Conservation (phyloP, 2,113 vertebrate species). For the Vanacampus margaritifer region DNA sequence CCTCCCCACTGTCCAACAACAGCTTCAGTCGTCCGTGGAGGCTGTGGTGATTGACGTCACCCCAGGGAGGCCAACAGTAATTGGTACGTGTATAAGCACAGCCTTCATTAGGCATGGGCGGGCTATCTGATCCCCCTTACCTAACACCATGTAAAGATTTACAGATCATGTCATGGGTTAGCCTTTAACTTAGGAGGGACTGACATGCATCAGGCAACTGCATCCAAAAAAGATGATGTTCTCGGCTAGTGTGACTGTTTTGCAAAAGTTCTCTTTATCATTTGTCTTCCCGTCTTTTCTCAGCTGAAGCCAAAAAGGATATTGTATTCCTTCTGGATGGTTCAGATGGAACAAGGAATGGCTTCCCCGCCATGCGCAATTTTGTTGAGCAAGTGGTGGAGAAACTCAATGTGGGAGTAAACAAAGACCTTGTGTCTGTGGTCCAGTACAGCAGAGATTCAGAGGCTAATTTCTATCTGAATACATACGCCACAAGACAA, state of each 20-base stretch:
- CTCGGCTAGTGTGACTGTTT: neutral
- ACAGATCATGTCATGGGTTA: neutral
- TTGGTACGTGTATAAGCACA: conserved; percentile 26
- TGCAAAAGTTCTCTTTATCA: conserved; percentile 7
- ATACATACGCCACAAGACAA: conserved; percentile 27
- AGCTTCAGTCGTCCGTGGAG: conserved; percentile 27
- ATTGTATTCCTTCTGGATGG: conserved; percentile 68
- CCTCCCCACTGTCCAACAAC: conserved; percentile 24
- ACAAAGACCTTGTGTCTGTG: conserved; percentile 51
- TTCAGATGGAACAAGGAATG: conserved; percentile 31
- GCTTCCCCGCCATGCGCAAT: neutral
- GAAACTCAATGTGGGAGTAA: conserved; percentile 29
- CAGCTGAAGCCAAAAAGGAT: conserved; percentile 38
- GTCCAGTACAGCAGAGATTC: conserved; percentile 56
- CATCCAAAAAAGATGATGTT: neutral
- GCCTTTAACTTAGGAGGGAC: conserved; percentile 15
- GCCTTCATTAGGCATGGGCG: neutral
- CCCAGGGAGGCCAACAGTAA: conserved; percentile 16
- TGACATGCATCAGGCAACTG: conserved; percentile 1
- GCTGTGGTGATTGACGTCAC: conserved; percentile 9
- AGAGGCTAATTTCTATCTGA: conserved; percentile 49
- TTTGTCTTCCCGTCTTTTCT: conserved; percentile 11
- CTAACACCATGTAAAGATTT: neutral
- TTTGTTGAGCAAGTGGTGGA: conserved; percentile 47
- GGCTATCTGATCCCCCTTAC: conserved; percentile 45